Conservation (phyloP, 2,888 invertebrate genomes). For the Sthenelais limicola region DNA sequence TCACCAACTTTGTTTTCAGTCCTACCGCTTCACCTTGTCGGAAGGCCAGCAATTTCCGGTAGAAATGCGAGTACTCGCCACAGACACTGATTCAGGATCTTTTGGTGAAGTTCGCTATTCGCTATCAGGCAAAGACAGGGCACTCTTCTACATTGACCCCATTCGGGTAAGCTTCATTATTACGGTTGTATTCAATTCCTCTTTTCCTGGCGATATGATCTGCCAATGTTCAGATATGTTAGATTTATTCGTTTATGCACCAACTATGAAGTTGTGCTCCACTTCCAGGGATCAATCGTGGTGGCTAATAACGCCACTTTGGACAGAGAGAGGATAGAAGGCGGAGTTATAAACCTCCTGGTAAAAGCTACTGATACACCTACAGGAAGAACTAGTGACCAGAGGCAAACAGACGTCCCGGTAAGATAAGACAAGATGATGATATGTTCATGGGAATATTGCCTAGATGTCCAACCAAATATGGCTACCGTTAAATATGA, state of each 20-base stretch:
- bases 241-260: not conserved
- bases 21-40: slow-evolving; percentile 1
- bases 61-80: slow-evolving; percentile 77
- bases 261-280: too few relatives aligned
- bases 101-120: slow-evolving; percentile 90
- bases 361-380: slow-evolving; percentile 20
- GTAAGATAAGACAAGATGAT: slow-evolving; percentile 8
- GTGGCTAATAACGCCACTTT: slow-evolving; percentile 2
- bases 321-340: slow-evolving; percentile 18
- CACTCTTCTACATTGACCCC: slow-evolving; percentile 30
- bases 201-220: not conserved
- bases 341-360: not conserved
- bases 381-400: not conserved
- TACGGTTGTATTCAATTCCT: not conserved
- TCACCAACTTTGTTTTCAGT: slow-evolving; percentile 19
- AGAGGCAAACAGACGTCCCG: slow-evolving; percentile 6
- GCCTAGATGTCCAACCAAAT: not conserved
- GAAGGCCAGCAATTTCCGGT: slow-evolving; percentile 12
- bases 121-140: slow-evolving; percentile 28
- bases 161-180: slow-evolving; percentile 3
- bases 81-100: slow-evolving; percentile 86
- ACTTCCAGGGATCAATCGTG: slow-evolving; percentile 4
- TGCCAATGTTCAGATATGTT: not conserved
- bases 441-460: not conserved
- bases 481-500: too few relatives aligned